phyloP scores from a whole-genome alignment of 2,113 vertebrate species.

The Halichoerus grypus region DNA sequence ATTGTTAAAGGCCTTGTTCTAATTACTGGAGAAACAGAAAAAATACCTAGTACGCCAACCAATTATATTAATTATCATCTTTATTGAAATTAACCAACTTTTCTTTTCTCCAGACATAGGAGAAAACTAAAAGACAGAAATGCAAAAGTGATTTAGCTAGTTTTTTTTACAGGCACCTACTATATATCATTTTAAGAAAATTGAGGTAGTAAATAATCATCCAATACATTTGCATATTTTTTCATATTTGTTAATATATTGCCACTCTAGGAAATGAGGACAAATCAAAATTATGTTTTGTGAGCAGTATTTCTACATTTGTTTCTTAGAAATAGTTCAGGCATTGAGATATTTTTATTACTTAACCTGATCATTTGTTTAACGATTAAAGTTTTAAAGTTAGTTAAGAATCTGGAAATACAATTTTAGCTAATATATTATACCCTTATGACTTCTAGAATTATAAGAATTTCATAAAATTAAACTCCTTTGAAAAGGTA shows the following conservation, averaged over 20 bases:
- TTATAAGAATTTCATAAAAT: neutral
- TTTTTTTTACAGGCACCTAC: neutral
- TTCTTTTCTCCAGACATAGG: neutral
- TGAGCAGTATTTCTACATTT: neutral
- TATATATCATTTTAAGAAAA: neutral
- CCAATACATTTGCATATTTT: neutral
- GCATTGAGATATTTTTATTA: neutral
- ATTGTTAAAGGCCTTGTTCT: neutral
- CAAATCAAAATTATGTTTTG: conserved; percentile 17
- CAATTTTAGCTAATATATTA: neutral
- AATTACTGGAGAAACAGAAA: neutral
- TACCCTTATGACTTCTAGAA: neutral
- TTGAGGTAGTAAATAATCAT: neutral
- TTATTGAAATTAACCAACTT: neutral
- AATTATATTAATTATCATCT: conserved; percentile 15
- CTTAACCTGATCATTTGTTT: neutral
- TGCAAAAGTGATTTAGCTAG: neutral
- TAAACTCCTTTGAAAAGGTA: neutral
- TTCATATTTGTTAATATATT: conserved; percentile 15
- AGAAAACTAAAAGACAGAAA: neutral
- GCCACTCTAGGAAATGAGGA: neutral
- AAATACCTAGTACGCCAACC: neutral
- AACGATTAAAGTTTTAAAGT: neutral
- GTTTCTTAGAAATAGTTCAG: neutral
- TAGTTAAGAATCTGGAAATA: conserved; percentile 6